Evolutionary conservation across 1,140 invertebrate species (phyloP), one percentile per base, ranked within the genome.

Genomic region (Medauroidea extradentata): DNA sequence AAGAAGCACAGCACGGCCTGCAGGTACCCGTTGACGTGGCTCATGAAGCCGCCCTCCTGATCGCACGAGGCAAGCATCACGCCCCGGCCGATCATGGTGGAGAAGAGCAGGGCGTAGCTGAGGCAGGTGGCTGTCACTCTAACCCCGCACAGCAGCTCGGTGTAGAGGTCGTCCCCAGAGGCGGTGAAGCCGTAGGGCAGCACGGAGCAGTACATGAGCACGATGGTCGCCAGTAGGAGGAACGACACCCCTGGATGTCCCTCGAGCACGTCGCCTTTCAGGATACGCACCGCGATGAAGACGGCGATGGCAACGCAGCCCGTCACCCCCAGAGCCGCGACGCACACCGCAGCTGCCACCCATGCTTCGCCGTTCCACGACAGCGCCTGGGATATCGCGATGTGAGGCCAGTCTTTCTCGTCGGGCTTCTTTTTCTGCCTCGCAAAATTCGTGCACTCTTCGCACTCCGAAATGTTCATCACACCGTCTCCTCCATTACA

Each of bases 1-100:
- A 85, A 85, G 62, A 84, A 77, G 24, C 79, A 70, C 3, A 63
- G 27, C 2, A 80, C 48, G 7, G 76, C 71, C 56, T 85, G 81
- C 4, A 85, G 71, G 34, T 83, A 76, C 4, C 82, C 81, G 49
- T 83, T 85, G 2, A 85, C 76, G 65, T 85, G 83, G 18, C 78
- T 78, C n/a, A 81, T 78, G 44, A 83, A 77, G 0, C 81, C 77
- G 1, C 79, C 80, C 3, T 75, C 75, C 18, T 74, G 63, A 57
- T 77, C 79, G 18, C 82, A 81, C 25, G 81, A 80, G 4, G 81
- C 76, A 1, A 86, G 65, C 57, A 84, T 80, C 42, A 84, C 72
- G 8, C 81, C 72, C 42, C 83, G 75, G 1, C 81, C 74, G 5
- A 85, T 66, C 68, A 85, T 78, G 0, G 80, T 73, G 1, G 81